These are phyloP conservation scores for Heliocidaris erythrogramma DNA, from an alignment of 35 echinoderm and acorn worm genomes.

Conservation along the genomic window DNA sequence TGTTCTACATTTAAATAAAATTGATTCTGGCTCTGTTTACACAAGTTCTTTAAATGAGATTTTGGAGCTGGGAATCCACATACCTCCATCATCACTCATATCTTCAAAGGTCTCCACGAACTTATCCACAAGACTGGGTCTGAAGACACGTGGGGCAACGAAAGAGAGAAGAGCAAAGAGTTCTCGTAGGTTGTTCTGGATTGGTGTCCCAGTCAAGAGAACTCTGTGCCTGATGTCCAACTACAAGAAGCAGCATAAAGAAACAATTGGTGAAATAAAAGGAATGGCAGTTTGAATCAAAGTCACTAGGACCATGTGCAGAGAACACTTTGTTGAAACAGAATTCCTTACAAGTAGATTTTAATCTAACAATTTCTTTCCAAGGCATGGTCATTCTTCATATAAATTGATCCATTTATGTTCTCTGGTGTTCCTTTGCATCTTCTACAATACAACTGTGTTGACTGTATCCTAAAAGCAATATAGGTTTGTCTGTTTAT, in stretches of 20 bases:
- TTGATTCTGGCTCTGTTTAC: background rate
- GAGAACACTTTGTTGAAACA: too few species aligned
- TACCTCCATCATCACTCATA: conserved; percentile 69
- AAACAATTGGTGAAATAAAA: background rate
- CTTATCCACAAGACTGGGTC: conserved; percentile 55
- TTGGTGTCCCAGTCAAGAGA: conserved; percentile 85
- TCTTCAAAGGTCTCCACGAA: conserved; percentile 80
- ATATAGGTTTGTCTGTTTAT: too few species aligned
- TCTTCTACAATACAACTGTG: too few species aligned
- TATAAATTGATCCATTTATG: too few species aligned
- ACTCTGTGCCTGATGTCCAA: conserved; percentile 73
- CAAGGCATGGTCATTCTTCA: too few species aligned
- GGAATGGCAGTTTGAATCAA: too few species aligned
- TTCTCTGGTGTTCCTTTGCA: too few species aligned
- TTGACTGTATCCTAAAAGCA: too few species aligned
- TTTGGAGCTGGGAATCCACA: background rate
- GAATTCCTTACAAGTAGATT: too few species aligned
- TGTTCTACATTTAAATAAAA: too few species aligned
- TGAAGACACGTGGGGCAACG: conserved; percentile 78
- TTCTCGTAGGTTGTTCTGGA: conserved; percentile 91
- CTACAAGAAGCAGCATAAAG: conserved; percentile 41
- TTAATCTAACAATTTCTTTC: too few species aligned
- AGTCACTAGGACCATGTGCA: too few species aligned
- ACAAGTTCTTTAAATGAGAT: background rate
- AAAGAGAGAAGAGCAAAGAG: conserved; percentile 85